Base-by-base conservation (phyloP, 2,797 vertebrate genomes). In the Tenualosa thibaudeaui region DNA sequence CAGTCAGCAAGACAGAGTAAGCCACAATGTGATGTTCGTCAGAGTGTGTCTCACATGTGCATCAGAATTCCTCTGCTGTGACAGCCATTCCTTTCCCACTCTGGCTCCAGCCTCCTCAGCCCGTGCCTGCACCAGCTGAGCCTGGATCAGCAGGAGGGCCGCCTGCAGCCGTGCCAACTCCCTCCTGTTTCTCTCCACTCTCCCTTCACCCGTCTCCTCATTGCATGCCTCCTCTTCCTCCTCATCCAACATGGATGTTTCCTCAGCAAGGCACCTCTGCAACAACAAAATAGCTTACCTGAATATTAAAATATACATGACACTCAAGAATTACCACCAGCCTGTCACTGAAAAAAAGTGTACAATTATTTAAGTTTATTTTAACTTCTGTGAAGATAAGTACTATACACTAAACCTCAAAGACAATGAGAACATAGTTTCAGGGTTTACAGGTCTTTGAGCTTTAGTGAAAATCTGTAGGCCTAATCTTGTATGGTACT, bases 131-230 rank as follows among this genome's bases (percentile, higher is more conserved):
- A 98, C 93, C 56, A 98, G 89, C 86, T 98, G 96, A 87, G 95
- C 93, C 53, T 97, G 96, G 8, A 92, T 93, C 89, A 97, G 96
- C 81, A 97, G 91, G 86, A 96, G 95, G 0, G 96, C 94, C 88
- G 96, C 93, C 90, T 97, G 97, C 71, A 99, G 92, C 89, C 95
- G 94, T 56, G 93, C 93, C 92, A 97, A 93, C 92, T 99, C 97
- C 0, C 87, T 91, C n/a, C 89, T 93, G 85, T 88, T 95, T 46
- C 87, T 92, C 60, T 96, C 94, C 82, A 92, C 91, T 56, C 89
- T 8, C 10, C 86, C 89, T 60, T 86, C 43, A 84, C 91, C 94
- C 49, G 84, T 89, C 82, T 84, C 87, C 81, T 50, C 86, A 83
- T 13, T 87, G 88, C 1, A 2, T 13, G 4, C 58, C n/a, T 24